Conservation (phyloP, 2,888 invertebrate species). For the Apotomis turbidana region DNA sequence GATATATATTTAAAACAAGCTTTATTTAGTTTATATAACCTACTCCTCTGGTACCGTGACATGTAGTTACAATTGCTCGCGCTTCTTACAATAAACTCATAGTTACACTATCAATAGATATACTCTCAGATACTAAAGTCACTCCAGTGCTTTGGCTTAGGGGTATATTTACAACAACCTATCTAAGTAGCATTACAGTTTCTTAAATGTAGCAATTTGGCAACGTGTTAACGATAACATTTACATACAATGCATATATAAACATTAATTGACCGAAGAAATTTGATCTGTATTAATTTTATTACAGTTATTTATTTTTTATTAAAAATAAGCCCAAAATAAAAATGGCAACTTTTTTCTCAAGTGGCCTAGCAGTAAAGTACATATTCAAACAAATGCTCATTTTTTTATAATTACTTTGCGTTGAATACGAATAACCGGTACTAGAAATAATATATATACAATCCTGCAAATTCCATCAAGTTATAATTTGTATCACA, state of each 20-base stretch:
- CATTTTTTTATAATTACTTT: not conserved
- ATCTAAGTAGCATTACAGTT: slow-evolving; percentile 66
- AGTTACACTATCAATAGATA: slow-evolving; percentile 63
- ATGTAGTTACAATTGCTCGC: slow-evolving; percentile 61
- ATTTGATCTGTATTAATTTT: slow-evolving; percentile 46
- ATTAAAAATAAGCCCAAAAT: not conserved
- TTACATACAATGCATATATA: slow-evolving; percentile 65
- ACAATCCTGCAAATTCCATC: slow-evolving; percentile 43
- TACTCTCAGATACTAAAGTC: slow-evolving; percentile 68
- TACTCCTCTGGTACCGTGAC: slow-evolving; percentile 68
- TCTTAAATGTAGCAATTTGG: slow-evolving; percentile 78
- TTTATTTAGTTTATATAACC: slow-evolving; percentile 73
- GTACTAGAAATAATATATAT: slow-evolving; percentile 15
- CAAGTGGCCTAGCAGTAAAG: not conserved
- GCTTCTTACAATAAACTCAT: slow-evolving; percentile 54
- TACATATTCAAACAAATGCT: not conserved
- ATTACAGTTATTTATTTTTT: not conserved
- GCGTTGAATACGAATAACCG: not conserved
- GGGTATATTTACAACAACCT: slow-evolving; percentile 77
- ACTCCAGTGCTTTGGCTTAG: slow-evolving; percentile 71
- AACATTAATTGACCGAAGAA: slow-evolving; percentile 79
- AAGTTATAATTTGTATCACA: slow-evolving; percentile 66
- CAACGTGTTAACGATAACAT: slow-evolving; percentile 77
- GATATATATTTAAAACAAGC: slow-evolving; percentile 76
- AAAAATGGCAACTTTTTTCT: not conserved